These are phyloP conservation scores for Microcebus lehilahytsara DNA, from an alignment of 2,113 vertebrate genomes.

Conservation along the genomic window DNA sequence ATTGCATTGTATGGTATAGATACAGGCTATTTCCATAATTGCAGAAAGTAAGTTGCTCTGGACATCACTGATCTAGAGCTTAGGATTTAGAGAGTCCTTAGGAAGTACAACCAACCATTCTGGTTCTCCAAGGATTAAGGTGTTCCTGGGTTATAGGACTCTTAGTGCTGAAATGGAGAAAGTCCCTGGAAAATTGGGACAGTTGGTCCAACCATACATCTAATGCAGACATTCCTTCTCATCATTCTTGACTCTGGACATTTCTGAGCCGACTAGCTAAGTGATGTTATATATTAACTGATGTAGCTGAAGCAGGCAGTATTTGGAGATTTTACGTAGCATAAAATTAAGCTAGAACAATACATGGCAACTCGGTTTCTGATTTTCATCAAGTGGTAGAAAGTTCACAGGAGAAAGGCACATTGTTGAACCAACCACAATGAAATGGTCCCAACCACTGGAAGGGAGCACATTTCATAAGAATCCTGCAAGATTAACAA, in stretches of 20 bases:
- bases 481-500: background rate
- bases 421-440: background rate
- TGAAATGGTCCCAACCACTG: background rate
- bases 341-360: constrained; percentile 2
- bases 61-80: background rate
- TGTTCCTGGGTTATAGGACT: background rate
- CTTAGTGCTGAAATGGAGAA: background rate
- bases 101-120: background rate
- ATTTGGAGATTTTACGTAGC: background rate
- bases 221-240: background rate
- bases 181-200: background rate
- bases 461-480: background rate
- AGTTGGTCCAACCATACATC: background rate
- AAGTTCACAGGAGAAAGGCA: background rate
- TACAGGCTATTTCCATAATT: background rate
- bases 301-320: background rate
- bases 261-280: background rate
- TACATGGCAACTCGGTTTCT: background rate
- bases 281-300: background rate
- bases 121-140: background rate
- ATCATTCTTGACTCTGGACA: background rate
- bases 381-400: background rate
- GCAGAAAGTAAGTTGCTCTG: background rate
- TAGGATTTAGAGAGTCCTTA: background rate
- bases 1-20: background rate